Conservation (phyloP, 1,140 invertebrate species). For the Cydia pomonella region DNA sequence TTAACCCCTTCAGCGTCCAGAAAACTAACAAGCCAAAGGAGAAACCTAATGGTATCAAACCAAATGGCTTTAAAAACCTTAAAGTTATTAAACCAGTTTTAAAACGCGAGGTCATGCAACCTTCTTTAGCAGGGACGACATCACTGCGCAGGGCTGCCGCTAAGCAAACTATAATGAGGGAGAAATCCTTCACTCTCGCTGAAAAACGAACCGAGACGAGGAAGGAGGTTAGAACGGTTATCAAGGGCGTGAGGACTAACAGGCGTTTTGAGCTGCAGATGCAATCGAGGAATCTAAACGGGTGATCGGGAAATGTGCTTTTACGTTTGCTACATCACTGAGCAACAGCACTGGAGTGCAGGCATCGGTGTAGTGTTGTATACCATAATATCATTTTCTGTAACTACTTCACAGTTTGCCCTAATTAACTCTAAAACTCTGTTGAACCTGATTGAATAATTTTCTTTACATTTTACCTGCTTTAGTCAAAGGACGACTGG, state of each 20-base stretch:
- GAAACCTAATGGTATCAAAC: conserved; percentile 35
- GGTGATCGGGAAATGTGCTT: conserved; percentile 3
- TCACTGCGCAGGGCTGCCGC: conserved; percentile 51
- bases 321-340: background rate
- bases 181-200: conserved; percentile 59
- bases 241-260: conserved; percentile 84
- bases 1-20: conserved; percentile 60
- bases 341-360: background rate
- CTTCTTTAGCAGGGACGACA: conserved; percentile 57
- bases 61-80: conserved; percentile 12
- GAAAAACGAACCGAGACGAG: conserved; percentile 59
- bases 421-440: too few species aligned
- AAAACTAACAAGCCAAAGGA: conserved; percentile 33
- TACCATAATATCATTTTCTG: too few species aligned
- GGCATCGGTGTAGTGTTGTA: too few species aligned
- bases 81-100: conserved; percentile 3
- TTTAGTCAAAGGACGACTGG: too few species aligned
- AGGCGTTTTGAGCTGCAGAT: conserved; percentile 85
- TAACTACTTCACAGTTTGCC: too few species aligned
- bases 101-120: conserved; percentile 43
- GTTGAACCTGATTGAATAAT: too few species aligned
- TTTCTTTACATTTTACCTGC: too few species aligned
- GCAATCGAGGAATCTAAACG: conserved; percentile 70
- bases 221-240: conserved; percentile 70
- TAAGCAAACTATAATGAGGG: conserved; percentile 64